A percentile compares a stretch with the other conserved stretches of the same genome.
These are phyloP conservation scores for Columba livia DNA, from an alignment of 2,113 vertebrate species.

Conservation along the genomic window DNA sequence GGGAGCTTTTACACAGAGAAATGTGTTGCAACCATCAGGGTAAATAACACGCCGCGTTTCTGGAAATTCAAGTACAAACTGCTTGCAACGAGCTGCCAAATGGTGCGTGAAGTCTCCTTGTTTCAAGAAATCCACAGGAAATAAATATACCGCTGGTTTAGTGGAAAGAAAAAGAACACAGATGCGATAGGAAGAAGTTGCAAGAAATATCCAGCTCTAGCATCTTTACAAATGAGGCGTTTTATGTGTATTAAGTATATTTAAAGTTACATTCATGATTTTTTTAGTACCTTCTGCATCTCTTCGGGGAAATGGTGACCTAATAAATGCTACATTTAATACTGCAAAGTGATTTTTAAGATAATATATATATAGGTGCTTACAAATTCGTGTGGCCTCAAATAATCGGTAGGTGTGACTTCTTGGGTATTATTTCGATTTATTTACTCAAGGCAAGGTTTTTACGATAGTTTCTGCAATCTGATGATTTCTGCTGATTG, in stretches of 20 bases:
- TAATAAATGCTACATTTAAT: neutral
- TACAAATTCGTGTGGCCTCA: neutral
- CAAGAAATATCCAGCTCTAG: neutral
- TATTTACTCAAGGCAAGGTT: neutral
- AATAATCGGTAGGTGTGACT: neutral
- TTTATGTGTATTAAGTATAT: neutral
- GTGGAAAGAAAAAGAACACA: neutral
- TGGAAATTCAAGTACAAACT: conserved; percentile 35
- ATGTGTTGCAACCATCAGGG: conserved; percentile 31
- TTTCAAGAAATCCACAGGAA: neutral
- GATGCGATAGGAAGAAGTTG: neutral
- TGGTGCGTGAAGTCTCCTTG: neutral
- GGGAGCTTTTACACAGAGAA: conserved; percentile 26
- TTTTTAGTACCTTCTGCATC: neutral
- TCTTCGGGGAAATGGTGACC: neutral
- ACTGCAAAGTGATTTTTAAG: neutral
- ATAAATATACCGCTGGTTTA: neutral
- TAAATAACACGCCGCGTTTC: neutral
- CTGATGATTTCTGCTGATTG: neutral
- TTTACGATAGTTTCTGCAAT: neutral
- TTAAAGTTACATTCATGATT: neutral
- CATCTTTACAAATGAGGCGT: neutral
- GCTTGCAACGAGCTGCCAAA: neutral
- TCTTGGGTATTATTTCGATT: neutral
- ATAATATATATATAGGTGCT: too few species aligned